These are phyloP conservation scores for Ametastegia equiseti DNA, from an alignment of 2,888 invertebrate genomes.

Conservation along the genomic window DNA sequence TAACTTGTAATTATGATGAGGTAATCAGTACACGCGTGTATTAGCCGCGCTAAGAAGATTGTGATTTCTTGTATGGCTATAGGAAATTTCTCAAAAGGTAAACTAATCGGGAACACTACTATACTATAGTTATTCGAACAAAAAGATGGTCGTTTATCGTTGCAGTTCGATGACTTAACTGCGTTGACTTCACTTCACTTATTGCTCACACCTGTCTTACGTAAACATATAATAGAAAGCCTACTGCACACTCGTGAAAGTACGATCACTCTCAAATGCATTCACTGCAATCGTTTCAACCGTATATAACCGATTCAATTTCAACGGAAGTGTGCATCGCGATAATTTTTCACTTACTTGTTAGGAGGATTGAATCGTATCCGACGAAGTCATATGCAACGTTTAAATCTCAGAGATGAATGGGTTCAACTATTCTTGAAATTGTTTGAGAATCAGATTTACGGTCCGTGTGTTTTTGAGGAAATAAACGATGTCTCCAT, in stretches of 20 bases:
- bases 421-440: too few relatives aligned
- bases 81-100: not conserved
- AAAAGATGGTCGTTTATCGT: not conserved
- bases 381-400: not conserved
- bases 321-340: not conserved
- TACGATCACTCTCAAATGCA: slow-evolving; percentile 58
- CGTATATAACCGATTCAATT: not conserved
- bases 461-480: not conserved
- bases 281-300: slow-evolving; percentile 54
- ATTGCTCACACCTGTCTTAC: slow-evolving; percentile 20
- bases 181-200: slow-evolving; percentile 3
- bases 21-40: too few relatives aligned
- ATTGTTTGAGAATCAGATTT: too few relatives aligned
- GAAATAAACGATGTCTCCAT: not conserved
- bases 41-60: too few relatives aligned
- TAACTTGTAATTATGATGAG: too few relatives aligned
- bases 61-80: not conserved
- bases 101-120: not conserved
- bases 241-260: slow-evolving; percentile 64
- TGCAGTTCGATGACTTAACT: slow-evolving; percentile 31
- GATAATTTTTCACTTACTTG: not conserved
- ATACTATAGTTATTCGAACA: not conserved
- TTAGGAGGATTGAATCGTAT: not conserved
- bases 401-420: not conserved
- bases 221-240: slow-evolving; percentile 61